Conservation (phyloP, 2,113 vertebrate species). For the Myotis lucifugus region DNA sequence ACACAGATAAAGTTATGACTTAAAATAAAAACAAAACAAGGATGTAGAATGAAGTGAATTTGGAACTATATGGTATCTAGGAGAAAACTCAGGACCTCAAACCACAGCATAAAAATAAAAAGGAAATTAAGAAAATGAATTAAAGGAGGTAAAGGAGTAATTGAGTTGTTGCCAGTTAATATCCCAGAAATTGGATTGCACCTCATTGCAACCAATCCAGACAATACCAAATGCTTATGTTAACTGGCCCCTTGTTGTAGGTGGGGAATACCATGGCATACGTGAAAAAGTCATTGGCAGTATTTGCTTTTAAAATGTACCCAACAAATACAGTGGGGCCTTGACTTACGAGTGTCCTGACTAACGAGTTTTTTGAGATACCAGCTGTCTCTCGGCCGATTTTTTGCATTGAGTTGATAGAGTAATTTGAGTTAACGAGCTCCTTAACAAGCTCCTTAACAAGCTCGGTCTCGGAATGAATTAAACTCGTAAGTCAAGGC, state of each 20-base stretch:
- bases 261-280: neutral
- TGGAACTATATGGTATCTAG: neutral
- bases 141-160: conserved; percentile 62
- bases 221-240: conserved; percentile 60
- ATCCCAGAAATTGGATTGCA: conserved; percentile 58
- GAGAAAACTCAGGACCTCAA: conserved; percentile 26
- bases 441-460: too few species aligned
- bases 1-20: neutral
- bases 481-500: too few species aligned
- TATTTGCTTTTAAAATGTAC: conserved; percentile 24
- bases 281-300: neutral
- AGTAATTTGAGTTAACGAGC: too few species aligned
- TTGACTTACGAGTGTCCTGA: too few species aligned
- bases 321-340: conserved; percentile 20
- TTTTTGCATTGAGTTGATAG: too few species aligned
- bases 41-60: conserved; percentile 14
- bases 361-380: too few species aligned
- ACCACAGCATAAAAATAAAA: conserved; percentile 38
- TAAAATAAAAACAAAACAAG: neutral
- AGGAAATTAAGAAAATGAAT: conserved; percentile 59
- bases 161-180: conserved; percentile 59
- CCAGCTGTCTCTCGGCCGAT: too few species aligned
- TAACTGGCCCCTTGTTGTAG: conserved; percentile 47
- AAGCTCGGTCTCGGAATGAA: too few species aligned
- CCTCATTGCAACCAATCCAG: conserved; percentile 53